Base-by-base conservation (phyloP, 2,888 invertebrate species). In the Hypomecis atomaria region DNA sequence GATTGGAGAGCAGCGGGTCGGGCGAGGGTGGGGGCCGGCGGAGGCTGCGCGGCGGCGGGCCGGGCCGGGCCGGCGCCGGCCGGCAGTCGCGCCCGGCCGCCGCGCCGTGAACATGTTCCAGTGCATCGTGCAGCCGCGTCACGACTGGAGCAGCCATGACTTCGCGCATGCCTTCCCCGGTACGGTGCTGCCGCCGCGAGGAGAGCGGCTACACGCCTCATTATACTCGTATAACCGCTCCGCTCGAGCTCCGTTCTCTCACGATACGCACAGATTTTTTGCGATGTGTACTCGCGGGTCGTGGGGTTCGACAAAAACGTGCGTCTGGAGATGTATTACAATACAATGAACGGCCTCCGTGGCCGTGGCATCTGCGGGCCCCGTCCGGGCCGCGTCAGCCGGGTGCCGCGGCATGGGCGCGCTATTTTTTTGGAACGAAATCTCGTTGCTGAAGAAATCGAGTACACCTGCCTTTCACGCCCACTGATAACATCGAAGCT, bases 101-200 rank as follows among this genome's bases (percentile, higher is more conserved):
- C 54, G 48, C 63, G 49, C 71, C 65, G 67, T 67, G 72, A 78
- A 79, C 83, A 96, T 96, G 96, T 96, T 96, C 91, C 96, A 96
- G 93, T 96, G 96, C 88, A 96, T 96, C 81, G 96, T 96, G 84
- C 96, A 96, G 92, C 96, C 96, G 90, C 94, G 94, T 81, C 95
- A 95, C 85, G 96, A 96, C 84, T 96, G 96, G 96, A 94, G 95
- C 71, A 94, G 94, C 81, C 95, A 94, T 82, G 95, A 95, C 71
- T 95, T 96, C 86, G 94, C 94, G 84, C 94, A 95, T 85, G 95
- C 95, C 37, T 95, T 95, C 88, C 95, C 96, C 95, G 96, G 96
- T 96, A 94, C 80, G 42, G 6, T 43, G 6, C 57, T 33, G 5
- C 43, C 47, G 1, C 33, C 23, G 23, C 23, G 38, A 38, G 38